Evolutionary conservation across 2,888 invertebrate genomes (phyloP), one percentile per base, ranked within the genome.

Genomic region (Notocelia uddmanniana): DNA sequence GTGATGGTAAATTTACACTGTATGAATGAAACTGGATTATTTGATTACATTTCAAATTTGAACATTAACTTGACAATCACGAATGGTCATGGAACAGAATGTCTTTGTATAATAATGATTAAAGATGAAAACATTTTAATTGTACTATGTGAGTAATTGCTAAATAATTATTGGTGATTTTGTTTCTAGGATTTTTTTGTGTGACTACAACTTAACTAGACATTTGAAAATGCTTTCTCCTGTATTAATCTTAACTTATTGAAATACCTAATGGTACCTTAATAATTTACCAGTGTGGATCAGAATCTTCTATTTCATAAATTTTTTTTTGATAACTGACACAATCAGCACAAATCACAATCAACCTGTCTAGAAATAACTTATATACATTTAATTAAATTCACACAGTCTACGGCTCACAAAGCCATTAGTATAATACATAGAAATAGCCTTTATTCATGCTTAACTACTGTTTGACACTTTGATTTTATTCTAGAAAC

Each of bases 1-100:
- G 21, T 62, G 11, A 11, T 68, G 37, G 37, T 34, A 52, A n/a
- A 54, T n/a, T 64, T 54, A 64, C 52, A 50, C 19, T 34, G 37
- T 37, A 5, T 31, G 23, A n/a, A 15, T 55, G 26, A 55, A 54
- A 15, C 23, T 9, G 50, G n/a, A 13, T 57, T 55, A 69, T 57
- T 57, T 23, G 63, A 63, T 34, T 50, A 10, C 26, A 41, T 34
- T 37, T 50, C 18, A 41, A 37, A 37, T 54, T 66, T 41, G 19
- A 9, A 19, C 52, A 10, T 26, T 54, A 45, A 23, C 54, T 45
- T 45, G 58, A 52, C 59, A 45, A 52, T 45, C 31, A 21, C 5
- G 18, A 41, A 64, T 52, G 48, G 37, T 26, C 23, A 26, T 45
- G 19, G 34, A 59, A 26, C 34, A 59, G n/a, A 54, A 41, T 59